phyloP scores from a whole-genome alignment of 2,797 vertebrate species.

The Crocidura indochinensis region DNA sequence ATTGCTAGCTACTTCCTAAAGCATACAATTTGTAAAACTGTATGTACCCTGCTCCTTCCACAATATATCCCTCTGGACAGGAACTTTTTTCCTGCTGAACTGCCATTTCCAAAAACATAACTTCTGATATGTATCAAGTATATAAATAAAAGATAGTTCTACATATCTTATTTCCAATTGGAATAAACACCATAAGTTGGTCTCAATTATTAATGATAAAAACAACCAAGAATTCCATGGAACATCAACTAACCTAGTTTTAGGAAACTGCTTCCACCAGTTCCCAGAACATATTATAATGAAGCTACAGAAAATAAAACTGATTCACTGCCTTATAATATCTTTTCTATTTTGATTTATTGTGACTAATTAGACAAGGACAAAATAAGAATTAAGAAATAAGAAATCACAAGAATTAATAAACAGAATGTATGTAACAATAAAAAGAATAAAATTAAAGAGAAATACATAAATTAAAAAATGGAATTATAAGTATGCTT shows the following conservation, averaged over 20 bases:
- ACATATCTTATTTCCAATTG: conserved; percentile 21
- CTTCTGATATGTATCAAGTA: conserved; percentile 16
- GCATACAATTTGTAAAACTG: conserved; percentile 45
- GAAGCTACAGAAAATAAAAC: conserved; percentile 26
- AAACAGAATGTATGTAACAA: neutral
- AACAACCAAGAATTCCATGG: neutral
- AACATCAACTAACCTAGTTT: conserved; percentile 41
- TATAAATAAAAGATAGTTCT: conserved; percentile 33
- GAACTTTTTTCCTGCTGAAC: conserved; percentile 32
- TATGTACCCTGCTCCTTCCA: neutral
- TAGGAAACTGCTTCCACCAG: neutral
- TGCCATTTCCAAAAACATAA: conserved; percentile 50
- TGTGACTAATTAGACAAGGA: neutral
- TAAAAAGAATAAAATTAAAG: neutral
- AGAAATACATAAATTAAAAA: neutral
- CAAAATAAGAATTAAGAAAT: neutral
- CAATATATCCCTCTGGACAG: conserved; percentile 7
- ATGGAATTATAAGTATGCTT: neutral
- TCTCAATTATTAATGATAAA: conserved; percentile 29
- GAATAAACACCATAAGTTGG: neutral
- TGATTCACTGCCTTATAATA: neutral
- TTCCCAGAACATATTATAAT: conserved; percentile 27
- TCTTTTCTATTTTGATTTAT: neutral
- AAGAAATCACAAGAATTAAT: neutral
- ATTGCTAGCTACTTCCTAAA: conserved; percentile 62